Percentiles rank a stretch among this genome's conserved stretches.
Evolutionary conservation across 2,888 invertebrate species (phyloP).

Genomic region (Troglohyphantes excavatus): DNA sequence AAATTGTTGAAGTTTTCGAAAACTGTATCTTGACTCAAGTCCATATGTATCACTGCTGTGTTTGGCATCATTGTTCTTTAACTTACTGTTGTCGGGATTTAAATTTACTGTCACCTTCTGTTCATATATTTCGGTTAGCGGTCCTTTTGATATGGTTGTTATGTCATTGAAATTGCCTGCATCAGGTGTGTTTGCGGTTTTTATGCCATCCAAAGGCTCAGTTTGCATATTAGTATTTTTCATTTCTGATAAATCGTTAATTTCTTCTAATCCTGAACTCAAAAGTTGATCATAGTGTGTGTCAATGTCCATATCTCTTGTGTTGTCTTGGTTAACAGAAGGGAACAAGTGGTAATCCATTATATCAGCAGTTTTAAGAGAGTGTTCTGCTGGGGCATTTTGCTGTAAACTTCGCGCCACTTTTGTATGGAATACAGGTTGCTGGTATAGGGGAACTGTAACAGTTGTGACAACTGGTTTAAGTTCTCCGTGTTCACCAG

Average conservation of each 20-base stretch:
- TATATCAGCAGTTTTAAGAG: constrained; percentile 60
- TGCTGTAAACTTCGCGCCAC: constrained; percentile 76
- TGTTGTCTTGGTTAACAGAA: constrained; percentile 16
- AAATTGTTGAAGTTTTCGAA: constrained; percentile 79
- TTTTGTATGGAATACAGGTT: constrained; percentile 78
- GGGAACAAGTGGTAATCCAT: constrained; percentile 49
- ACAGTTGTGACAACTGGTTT: constrained; percentile 80
- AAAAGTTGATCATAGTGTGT: constrained; percentile 73
- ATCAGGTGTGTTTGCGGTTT: constrained; percentile 26
- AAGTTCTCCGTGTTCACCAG: constrained; percentile 80
- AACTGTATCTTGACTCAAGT: constrained; percentile 68
- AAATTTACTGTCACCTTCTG: constrained; percentile 76
- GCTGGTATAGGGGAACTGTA: constrained; percentile 79
- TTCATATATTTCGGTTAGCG: constrained; percentile 80
- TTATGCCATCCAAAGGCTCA: constrained; percentile 71
- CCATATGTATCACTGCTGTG: constrained; percentile 67
- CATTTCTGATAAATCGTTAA: constrained; percentile 75
- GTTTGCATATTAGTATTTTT: constrained; percentile 46
- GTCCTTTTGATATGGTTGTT: constrained; percentile 80
- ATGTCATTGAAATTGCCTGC: constrained; percentile 59
- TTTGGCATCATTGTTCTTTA: constrained; percentile 50
- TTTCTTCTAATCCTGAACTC: constrained; percentile 78
- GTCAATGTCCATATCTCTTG: constrained; percentile 66
- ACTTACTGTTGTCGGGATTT: constrained; percentile 31
- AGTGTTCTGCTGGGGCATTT: constrained; percentile 44